Base-by-base conservation (phyloP, 1,140 invertebrate species). In the Theocolax elegans region DNA sequence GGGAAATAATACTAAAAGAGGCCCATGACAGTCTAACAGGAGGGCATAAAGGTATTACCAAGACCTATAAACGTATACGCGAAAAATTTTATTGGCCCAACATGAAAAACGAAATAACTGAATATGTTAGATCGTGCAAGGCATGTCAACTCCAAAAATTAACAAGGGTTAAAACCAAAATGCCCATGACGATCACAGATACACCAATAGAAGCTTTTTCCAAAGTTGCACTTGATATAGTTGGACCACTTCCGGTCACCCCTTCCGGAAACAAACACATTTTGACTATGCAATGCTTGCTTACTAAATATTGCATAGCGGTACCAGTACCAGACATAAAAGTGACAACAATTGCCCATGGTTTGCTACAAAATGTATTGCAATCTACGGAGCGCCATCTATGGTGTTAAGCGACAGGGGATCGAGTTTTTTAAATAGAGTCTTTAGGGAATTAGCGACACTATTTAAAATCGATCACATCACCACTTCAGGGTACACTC, bases 231-330 rank as follows among this genome's bases (percentile, higher is more conserved):
- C n/a, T n/a, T 38, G 19, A 35, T 49, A 23, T 27, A 13, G 75
- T 79, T 6, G 79, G 79, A 17, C 79, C 77, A 2, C 56, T 77
- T 12, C 71, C 75, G 2, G n/a, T 69, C 42, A 76, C 73, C 7
- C 17, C 60, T 10, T 13, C 29, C 2, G 75, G 72, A 71, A 70
- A 46, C 21, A 56, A 15, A 13, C 77, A 72, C 44, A 77, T 81
- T 21, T 35, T 82, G 12, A 77, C 79, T 15, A 44, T 76, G 2
- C 77, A 80, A 75, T 77, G 79, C 67, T 58, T 78, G 19, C 35
- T 83, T 23, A 77, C 76, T 0, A 81, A 81, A 70, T 80, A 74
- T 46, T 46, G 10, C 42, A 17, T 71, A 71, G 70, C 8, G 53
- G 65, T 12, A 71, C 75, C 3, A 25, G 56, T n/a, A 51, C 74